These are phyloP conservation scores for Arizona elegans DNA, from an alignment of 2,113 vertebrate species.

Conservation along the genomic window DNA sequence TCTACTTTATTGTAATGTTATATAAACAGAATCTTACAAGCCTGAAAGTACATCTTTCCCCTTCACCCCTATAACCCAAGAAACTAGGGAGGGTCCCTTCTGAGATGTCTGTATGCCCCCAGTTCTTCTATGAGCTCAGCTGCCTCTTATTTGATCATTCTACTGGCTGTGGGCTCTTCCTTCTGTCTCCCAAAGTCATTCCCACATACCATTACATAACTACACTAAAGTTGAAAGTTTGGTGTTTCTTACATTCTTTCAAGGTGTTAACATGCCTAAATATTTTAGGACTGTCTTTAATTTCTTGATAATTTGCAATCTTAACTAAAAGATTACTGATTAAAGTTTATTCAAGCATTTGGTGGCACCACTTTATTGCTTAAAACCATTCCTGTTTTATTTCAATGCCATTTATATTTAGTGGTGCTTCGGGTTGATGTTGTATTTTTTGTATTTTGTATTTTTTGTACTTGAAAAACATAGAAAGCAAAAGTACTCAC, in stretches of 20 bases:
- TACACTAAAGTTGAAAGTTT: neutral
- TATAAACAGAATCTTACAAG: neutral
- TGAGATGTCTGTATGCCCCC: neutral
- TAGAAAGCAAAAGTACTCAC: neutral
- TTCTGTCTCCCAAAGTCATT: neutral
- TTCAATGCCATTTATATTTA: neutral
- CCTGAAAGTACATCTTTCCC: neutral
- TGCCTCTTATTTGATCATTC: neutral
- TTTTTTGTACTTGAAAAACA: neutral
- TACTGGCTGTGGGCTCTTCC: neutral
- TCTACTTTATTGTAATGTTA: neutral
- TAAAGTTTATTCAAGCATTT: constrained; percentile 21
- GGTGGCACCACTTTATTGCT: neutral
- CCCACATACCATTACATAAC: neutral
- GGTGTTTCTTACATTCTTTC: neutral
- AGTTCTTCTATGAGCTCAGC: neutral
- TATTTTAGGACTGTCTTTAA: constrained; percentile 6
- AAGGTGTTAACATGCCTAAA: constrained; percentile 10
- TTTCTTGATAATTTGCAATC: neutral
- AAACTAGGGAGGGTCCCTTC: neutral
- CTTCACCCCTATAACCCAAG: neutral
- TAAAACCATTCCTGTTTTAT: constrained; percentile 1
- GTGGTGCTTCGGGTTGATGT: neutral
- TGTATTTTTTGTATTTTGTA: neutral
- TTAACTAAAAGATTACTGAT: neutral